phyloP scores from a whole-genome alignment of 2,797 vertebrate species.

The Nannoperca obscura region DNA sequence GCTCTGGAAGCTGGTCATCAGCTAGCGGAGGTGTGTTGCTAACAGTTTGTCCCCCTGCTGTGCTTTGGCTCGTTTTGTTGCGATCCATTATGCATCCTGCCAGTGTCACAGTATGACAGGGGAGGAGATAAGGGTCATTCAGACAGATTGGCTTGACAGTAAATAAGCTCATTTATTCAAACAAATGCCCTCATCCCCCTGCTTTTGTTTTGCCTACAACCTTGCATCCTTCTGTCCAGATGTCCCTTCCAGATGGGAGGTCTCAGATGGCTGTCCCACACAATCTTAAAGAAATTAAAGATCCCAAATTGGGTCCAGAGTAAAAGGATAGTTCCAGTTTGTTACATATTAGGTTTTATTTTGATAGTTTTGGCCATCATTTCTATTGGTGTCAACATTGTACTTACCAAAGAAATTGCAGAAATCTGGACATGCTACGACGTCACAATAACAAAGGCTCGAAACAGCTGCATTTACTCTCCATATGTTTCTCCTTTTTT shows the following conservation, averaged over 20 bases:
- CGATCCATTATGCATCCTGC: slow-evolving; percentile 24
- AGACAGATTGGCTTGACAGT: slow-evolving; percentile 49
- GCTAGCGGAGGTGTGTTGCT: neutral
- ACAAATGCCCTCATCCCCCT: slow-evolving; percentile 24
- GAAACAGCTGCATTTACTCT: too few species aligned
- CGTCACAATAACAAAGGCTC: too few species aligned
- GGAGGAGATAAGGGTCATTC: slow-evolving; percentile 39
- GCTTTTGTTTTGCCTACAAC: slow-evolving; percentile 40
- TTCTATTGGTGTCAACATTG: too few species aligned
- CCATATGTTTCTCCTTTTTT: too few species aligned
- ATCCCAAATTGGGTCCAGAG: too few species aligned
- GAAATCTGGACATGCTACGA: too few species aligned
- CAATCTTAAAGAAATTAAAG: neutral
- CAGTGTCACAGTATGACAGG: slow-evolving; percentile 16
- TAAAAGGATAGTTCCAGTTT: slow-evolving; percentile 5
- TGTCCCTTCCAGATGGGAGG: slow-evolving; percentile 39
- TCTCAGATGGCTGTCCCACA: slow-evolving; percentile 9
- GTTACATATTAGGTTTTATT: neutral
- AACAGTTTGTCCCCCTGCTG: slow-evolving; percentile 21
- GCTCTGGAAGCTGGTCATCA: neutral
- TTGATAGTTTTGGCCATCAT: too few species aligned
- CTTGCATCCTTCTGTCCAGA: slow-evolving; percentile 50
- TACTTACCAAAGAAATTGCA: too few species aligned
- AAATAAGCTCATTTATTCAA: slow-evolving; percentile 63
- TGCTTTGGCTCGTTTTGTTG: slow-evolving; percentile 11